Conservation (phyloP, 2,797 vertebrate species). For the Iguana delicatissima region DNA sequence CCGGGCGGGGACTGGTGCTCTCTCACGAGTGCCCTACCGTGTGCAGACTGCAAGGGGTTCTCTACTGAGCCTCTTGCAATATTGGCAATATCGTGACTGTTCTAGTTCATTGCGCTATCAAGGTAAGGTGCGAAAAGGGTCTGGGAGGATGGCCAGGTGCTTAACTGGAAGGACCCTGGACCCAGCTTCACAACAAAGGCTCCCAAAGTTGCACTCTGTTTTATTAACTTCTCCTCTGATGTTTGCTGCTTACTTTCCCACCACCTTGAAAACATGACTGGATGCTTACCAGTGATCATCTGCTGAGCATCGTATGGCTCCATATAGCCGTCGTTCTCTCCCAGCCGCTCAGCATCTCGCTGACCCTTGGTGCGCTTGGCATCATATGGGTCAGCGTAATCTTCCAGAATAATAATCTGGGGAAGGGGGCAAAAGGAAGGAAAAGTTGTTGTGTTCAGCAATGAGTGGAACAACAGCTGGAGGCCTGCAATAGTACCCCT, state of each 20-base stretch:
- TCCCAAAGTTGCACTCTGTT: neutral
- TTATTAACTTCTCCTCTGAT: neutral
- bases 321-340: conserved; percentile 97
- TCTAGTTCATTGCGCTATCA: no score
- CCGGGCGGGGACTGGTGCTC: no score
- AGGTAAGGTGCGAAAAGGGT: no score
- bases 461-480: no score
- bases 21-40: no score
- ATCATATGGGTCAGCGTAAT: conserved; percentile 95
- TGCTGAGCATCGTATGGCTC: conserved; percentile 97
- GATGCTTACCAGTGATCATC: conserved; percentile 92
- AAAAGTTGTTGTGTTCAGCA: neutral
- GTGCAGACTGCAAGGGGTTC: no score
- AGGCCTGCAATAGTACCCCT: no score
- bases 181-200: neutral
- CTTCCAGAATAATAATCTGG: conserved; percentile 94
- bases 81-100: no score
- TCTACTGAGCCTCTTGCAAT: no score
- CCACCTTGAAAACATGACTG: neutral
- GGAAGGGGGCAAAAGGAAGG: neutral
- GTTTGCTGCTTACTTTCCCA: neutral
- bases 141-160: neutral
- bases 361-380: conserved; percentile 93
- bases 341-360: conserved; percentile 90
- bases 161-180: neutral